These are phyloP conservation scores for Hyposmocoma kahamanoa DNA, from an alignment of 1,140 invertebrate genomes.

Conservation along the genomic window DNA sequence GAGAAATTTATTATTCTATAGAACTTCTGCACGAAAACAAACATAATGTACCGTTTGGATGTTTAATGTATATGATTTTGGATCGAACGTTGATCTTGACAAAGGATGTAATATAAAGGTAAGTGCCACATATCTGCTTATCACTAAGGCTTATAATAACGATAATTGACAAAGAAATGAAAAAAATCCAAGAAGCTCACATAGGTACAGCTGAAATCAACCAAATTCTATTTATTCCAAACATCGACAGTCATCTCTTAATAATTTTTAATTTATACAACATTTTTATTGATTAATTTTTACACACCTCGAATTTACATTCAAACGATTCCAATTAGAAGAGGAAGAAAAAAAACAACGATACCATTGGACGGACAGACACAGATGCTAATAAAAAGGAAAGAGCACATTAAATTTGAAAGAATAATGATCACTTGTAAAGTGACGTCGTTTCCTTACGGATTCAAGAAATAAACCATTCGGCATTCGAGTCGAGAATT, in stretches of 20 bases:
- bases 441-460: too few relatives aligned
- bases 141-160: too few relatives aligned
- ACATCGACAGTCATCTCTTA: slow-evolving; percentile 53
- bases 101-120: too few relatives aligned
- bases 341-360: slow-evolving; percentile 40
- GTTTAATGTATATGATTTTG: too few relatives aligned
- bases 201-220: slow-evolving; percentile 53
- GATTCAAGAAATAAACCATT: too few relatives aligned
- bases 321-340: slow-evolving; percentile 25
- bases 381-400: slow-evolving; percentile 45
- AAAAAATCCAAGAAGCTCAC: slow-evolving; percentile 30
- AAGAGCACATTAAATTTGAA: background rate
- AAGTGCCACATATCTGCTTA: too few relatives aligned
- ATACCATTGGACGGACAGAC: slow-evolving; percentile 63
- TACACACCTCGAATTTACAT: slow-evolving; percentile 52
- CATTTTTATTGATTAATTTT: slow-evolving; percentile 43
- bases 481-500: too few relatives aligned
- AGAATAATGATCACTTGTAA: background rate
- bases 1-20: too few relatives aligned
- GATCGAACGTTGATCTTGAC: too few relatives aligned
- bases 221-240: slow-evolving; percentile 37
- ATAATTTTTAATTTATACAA: slow-evolving; percentile 55
- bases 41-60: too few relatives aligned
- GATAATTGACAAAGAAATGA: slow-evolving; percentile 39
- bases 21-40: too few relatives aligned